A percentile compares a stretch with the other conserved stretches of the same genome.
These are phyloP conservation scores for Porphyrio hochstetteri DNA, from an alignment of 2,113 vertebrate species.

Conservation along the genomic window DNA sequence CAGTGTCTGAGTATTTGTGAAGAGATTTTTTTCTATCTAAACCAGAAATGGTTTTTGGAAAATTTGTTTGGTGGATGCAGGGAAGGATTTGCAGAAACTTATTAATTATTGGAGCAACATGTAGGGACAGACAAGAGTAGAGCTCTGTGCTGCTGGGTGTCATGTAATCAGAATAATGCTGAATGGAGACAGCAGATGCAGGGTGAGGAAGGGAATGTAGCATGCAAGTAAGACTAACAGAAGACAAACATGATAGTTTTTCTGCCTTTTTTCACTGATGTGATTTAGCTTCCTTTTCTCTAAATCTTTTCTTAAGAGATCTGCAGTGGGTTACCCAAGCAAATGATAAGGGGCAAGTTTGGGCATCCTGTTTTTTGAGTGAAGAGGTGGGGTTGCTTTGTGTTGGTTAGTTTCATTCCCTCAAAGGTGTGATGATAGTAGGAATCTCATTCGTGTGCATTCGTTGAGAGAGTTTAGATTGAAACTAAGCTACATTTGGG, in stretches of 20 bases:
- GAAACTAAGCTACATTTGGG: not conserved
- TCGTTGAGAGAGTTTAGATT: not conserved
- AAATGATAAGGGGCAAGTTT: not conserved
- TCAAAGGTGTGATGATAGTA: not conserved
- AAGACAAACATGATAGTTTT: not conserved
- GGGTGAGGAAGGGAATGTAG: not conserved
- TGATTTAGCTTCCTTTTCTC: not conserved
- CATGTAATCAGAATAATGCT: not conserved
- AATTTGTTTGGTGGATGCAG: not conserved
- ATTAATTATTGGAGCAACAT: not conserved
- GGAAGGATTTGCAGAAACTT: not conserved
- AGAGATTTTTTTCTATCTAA: not conserved
- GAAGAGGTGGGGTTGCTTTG: not conserved
- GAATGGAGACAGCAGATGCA: not conserved
- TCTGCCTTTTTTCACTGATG: not conserved
- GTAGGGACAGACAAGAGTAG: not conserved
- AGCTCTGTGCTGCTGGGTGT: not conserved
- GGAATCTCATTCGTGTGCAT: not conserved
- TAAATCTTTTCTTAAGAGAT: not conserved
- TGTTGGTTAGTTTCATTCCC: not conserved
- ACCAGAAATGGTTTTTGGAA: not conserved
- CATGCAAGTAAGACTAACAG: not conserved
- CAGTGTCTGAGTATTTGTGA: not conserved
- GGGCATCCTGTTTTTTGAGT: not conserved
- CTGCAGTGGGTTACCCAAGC: not conserved